phyloP scores from a whole-genome alignment of 1,140 invertebrate genomes.

The Varroa destructor region DNA sequence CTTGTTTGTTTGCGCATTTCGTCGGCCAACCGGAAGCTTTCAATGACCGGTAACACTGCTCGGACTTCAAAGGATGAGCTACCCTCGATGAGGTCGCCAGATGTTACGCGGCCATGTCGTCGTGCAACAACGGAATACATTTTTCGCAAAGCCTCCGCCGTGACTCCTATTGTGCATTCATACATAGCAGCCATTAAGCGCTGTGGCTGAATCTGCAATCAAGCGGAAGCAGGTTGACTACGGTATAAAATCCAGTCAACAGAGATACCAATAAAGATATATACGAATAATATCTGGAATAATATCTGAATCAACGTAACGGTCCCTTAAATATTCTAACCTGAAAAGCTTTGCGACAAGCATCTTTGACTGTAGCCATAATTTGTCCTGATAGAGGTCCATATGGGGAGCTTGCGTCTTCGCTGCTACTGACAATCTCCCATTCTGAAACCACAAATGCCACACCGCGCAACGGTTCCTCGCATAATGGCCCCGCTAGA shows the following conservation, averaged over 20 bases:
- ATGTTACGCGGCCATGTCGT: slow-evolving; percentile 70
- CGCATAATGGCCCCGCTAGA: slow-evolving; percentile 74
- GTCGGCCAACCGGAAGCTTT: slow-evolving; percentile 86
- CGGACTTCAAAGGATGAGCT: slow-evolving; percentile 72
- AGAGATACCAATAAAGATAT: no score
- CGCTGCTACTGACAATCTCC: slow-evolving; percentile 41
- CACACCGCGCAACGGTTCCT: slow-evolving; percentile 89
- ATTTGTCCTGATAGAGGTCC: slow-evolving; percentile 65
- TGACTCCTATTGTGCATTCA: slow-evolving; percentile 78
- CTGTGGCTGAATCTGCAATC: slow-evolving; percentile 58
- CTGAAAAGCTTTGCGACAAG: slow-evolving; percentile 68
- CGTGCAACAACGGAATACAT: slow-evolving; percentile 79
- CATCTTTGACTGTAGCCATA: slow-evolving; percentile 77
- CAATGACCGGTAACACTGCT: slow-evolving; percentile 79
- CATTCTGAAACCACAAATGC: slow-evolving; percentile 75
- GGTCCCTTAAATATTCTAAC: not conserved
- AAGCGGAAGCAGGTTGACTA: not conserved
- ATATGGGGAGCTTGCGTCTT: slow-evolving; percentile 34
- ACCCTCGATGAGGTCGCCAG: slow-evolving; percentile 74
- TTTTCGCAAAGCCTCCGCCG: slow-evolving; percentile 84
- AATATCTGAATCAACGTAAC: no score
- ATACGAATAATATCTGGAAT: no score
- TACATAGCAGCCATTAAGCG: slow-evolving; percentile 93
- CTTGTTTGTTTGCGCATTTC: slow-evolving; percentile 84
- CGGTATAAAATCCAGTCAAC: no score